Base-by-base conservation (phyloP, 2,888 invertebrate species). In the Acronicta leporina region DNA sequence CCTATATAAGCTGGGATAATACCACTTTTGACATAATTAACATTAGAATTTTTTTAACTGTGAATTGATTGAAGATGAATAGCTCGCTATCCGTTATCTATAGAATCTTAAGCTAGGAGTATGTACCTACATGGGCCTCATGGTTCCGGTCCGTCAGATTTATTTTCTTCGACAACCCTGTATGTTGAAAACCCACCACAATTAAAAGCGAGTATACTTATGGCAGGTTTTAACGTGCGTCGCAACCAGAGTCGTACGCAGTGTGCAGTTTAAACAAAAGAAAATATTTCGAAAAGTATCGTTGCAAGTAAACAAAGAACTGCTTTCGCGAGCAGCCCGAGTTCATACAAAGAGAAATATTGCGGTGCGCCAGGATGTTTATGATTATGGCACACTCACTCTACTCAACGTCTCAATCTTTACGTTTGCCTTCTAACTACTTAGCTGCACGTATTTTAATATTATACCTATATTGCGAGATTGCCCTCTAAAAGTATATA, bases 281-380 rank as follows among this genome's bases (percentile, higher is more conserved):
- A 87, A 90, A 90, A 89, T 90, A 91, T 91, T 91, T 87, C 83
- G 87, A 87, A 90, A 92, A 91, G 92, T 92, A 92, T 92, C 89
- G 91, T 83, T 88, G 89, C 83, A 87, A 84, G 87, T 87, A 89
- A 92, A 94, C 92, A 93, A 93, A 92, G 91, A 88, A 84, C 79
- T 87, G 87, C 84, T 80, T 87, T 85, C 85, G 86, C 82, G 82
- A 86, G 87, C 85, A 86, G 86, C 81, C 84, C 80, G 87, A 90
- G 89, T 86, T 90, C 87, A 86, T 88, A 92, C 91, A 92, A 92
- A 91, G 92, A 87, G 87, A 88, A 90, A 90, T 92, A 92, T 91
- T 90, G 90, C 88, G 85, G 84, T 80, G 86, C 84, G 84, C 81
- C 88, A 88, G 91, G 91, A 92, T 92, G 87, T 90, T 92, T 92